A percentile compares a stretch with the other conserved stretches of the same genome.
Evolutionary conservation across 92 coral and sea anemone genomes (phyloP).

Genomic region (Epizoanthus fatuus): DNA sequence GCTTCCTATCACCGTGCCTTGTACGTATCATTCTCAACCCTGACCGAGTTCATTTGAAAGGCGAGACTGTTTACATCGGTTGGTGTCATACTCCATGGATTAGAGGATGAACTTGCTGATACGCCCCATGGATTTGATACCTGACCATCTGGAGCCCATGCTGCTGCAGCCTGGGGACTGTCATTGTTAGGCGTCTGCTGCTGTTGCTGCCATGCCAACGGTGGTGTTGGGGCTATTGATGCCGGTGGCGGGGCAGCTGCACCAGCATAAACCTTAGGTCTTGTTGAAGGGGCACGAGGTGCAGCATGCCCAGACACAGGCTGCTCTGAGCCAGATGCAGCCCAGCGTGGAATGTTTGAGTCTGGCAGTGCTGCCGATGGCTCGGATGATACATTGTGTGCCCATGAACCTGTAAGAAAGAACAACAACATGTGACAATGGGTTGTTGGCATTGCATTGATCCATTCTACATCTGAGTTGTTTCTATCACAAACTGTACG

Average conservation of each 20-base stretch:
- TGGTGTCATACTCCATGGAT: background rate
- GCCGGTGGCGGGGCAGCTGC: slow-evolving; percentile 89
- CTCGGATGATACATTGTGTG: slow-evolving; percentile 18
- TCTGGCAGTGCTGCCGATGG: slow-evolving; percentile 25
- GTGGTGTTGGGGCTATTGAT: slow-evolving; percentile 89
- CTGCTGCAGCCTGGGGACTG: background rate
- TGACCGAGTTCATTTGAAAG: slow-evolving; percentile 13
- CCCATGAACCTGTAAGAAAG: slow-evolving; percentile 51
- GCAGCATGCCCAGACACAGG: slow-evolving; percentile 79
- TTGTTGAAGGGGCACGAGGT: slow-evolving; percentile 76
- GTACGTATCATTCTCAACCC: background rate
- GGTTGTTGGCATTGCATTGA: too few relatives aligned
- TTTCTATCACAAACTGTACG: too few relatives aligned
- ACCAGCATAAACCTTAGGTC: slow-evolving; percentile 92
- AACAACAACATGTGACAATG: background rate
- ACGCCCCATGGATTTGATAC: too few relatives aligned
- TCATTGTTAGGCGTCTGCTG: slow-evolving; percentile 4
- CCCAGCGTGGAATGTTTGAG: slow-evolving; percentile 58
- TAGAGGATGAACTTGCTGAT: background rate
- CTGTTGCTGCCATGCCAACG: slow-evolving; percentile 92
- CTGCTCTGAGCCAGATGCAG: slow-evolving; percentile 51
- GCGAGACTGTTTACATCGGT: background rate
- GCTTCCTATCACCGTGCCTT: slow-evolving; percentile 19
- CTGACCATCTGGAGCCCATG: background rate
- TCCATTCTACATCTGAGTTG: too few relatives aligned